phyloP scores from a whole-genome alignment of 2,888 invertebrate genomes.

The Deilephila porcellus region DNA sequence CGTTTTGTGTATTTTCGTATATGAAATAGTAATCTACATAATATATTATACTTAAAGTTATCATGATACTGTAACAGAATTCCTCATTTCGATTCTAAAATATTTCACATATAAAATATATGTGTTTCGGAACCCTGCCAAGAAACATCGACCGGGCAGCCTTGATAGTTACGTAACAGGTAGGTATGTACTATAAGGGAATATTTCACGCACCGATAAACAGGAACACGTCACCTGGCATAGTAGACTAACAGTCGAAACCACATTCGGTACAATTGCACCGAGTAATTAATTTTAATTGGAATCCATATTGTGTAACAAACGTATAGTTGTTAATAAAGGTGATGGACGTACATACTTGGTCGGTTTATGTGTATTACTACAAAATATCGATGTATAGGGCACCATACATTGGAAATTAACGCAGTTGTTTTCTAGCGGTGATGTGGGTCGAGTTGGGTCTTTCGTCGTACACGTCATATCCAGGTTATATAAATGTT shows the following conservation, averaged over 20 bases:
- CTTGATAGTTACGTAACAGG: conserved; percentile 3
- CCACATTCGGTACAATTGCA: not conserved
- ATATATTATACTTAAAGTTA: not conserved
- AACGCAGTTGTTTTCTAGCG: no score
- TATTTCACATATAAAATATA: not conserved
- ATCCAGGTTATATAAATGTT: no score
- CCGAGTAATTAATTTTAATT: conserved; percentile 5
- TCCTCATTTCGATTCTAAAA: not conserved
- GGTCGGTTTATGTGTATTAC: no score
- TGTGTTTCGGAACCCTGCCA: conserved; percentile 10
- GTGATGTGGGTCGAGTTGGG: no score
- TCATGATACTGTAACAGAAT: not conserved
- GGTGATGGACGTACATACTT: no score
- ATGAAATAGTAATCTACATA: not conserved
- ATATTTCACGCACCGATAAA: not conserved
- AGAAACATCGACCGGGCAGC: not conserved
- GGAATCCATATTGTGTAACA: not conserved
- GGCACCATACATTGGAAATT: no score
- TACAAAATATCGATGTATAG: no score
- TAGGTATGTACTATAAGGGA: not conserved
- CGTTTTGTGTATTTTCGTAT: no score
- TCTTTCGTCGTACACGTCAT: no score
- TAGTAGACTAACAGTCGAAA: not conserved
- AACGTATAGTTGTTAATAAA: not conserved
- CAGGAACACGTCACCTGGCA: no score